Base-by-base conservation (phyloP, 2,113 vertebrate species). In the Nycticryphes semicollaris region DNA sequence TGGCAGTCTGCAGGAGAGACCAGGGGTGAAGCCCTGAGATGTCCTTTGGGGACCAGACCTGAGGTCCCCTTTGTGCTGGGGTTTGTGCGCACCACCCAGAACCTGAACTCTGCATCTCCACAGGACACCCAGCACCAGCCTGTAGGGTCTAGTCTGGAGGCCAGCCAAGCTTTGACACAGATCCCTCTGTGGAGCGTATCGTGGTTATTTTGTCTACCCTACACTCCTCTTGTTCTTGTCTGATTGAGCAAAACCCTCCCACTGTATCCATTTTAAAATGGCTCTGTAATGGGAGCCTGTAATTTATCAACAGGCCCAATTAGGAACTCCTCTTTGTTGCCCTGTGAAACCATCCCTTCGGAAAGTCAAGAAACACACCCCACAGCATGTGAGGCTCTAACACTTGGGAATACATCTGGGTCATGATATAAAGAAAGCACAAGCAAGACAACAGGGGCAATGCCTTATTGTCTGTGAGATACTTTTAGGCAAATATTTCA, bases 401-500 rank as follows among this genome's bases (percentile, higher is more conserved):
- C 21, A 63, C 54, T 78, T 33, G 54, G 41, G 76, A 76, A 39
- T 9, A 28, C 41, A 54, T 68, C 57, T 87, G 80, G 69, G 63
- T 83, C 91, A 76, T 76, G 74, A 50, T 12, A 67, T 31, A 88
- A 85, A 79, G 50, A 83, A 62, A 92, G 84, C 30, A 53, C 62
- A 68, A 63, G 70, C 53, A 84, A 18, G 45, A 67, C 70, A 92
- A 47, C 23, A 35, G 69, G 41, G 7, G 45, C 28, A 51, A 53
- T 89, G 35, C 19, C 39, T 90, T 77, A 53, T 17, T 96, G 41
- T 89, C 93, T 87, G 47, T 31, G 50, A 47, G 74, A 82, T 70
- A 89, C 84, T 95, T 96, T 84, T 57, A 94, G 91, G 81, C 78
- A 96, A 94, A 89, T 94, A 91, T 69, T 97, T 94, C 95, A 94